Evolutionary conservation across 2,888 invertebrate species (phyloP).

Genomic region (Epirrhoe alternata): DNA sequence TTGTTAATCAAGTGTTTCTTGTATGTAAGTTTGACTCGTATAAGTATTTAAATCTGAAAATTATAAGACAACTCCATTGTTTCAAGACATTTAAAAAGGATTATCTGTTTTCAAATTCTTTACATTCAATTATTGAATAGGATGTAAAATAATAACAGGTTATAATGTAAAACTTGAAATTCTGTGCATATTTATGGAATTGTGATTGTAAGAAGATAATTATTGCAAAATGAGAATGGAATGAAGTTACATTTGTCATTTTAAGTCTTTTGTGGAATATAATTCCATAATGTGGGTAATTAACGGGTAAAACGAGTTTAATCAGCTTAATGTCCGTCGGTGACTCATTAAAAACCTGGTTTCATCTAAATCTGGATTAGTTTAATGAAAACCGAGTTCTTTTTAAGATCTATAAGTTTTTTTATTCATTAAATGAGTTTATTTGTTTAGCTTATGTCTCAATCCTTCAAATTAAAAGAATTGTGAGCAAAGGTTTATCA

Average conservation of each 20-base stretch:
- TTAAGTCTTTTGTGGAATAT: slow-evolving; percentile 20
- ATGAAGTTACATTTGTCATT: slow-evolving; percentile 1
- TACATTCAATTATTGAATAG: too few species aligned
- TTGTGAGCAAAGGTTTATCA: too few species aligned
- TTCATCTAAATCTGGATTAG: slow-evolving; percentile 11
- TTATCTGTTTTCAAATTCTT: too few species aligned
- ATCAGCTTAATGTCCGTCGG: slow-evolving; percentile 15
- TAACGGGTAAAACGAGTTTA: slow-evolving; percentile 22
- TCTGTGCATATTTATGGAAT: slow-evolving; percentile 9
- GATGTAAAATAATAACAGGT: too few species aligned
- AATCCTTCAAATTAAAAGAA: not conserved
- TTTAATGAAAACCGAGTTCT: not conserved
- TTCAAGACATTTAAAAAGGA: too few species aligned
- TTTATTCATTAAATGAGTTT: not conserved
- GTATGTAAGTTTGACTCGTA: not conserved
- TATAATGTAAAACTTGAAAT: too few species aligned
- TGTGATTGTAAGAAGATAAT: slow-evolving; percentile 3
- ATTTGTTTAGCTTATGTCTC: not conserved
- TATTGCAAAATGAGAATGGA: slow-evolving; percentile 2
- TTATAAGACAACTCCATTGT: too few species aligned
- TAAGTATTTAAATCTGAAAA: too few species aligned
- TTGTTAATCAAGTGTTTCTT: slow-evolving; percentile 5
- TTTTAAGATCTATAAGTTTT: not conserved
- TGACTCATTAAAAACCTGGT: slow-evolving; percentile 10
- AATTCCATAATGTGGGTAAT: slow-evolving; percentile 13